Conservation (phyloP, 2,797 vertebrate species). For the Cossypha dichroa region DNA sequence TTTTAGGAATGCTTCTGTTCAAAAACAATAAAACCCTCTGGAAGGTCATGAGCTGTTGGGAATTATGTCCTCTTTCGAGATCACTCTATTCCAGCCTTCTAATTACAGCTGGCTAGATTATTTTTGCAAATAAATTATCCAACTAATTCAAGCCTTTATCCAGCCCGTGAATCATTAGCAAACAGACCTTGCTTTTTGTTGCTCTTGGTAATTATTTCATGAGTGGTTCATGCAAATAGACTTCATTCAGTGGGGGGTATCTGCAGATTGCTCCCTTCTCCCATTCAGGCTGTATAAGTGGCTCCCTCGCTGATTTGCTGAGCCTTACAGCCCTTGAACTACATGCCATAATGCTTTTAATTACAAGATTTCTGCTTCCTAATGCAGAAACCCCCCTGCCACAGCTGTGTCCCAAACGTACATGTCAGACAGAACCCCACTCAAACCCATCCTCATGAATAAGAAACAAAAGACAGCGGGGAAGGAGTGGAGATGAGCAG, state of each 20-base stretch:
- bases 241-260: constrained; percentile 16
- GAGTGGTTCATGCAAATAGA: constrained; percentile 63
- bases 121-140: constrained; percentile 64
- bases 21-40: not conserved
- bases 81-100: constrained; percentile 26
- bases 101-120: constrained; percentile 59
- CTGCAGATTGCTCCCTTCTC: constrained; percentile 5
- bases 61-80: constrained; percentile 4
- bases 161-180: constrained; percentile 61
- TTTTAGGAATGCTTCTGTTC: not conserved
- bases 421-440: constrained; percentile 32
- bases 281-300: not conserved
- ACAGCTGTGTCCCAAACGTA: constrained; percentile 42
- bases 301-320: not conserved
- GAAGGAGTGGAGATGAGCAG: constrained; percentile 44
- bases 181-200: constrained; percentile 59
- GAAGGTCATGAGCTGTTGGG: not conserved
- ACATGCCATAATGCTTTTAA: constrained; percentile 24
- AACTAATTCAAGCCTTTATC: constrained; percentile 57
- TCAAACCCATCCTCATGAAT: constrained; percentile 43
- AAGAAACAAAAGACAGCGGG: constrained; percentile 47
- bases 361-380: constrained; percentile 15
- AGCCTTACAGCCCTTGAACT: constrained; percentile 22
- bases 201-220: constrained; percentile 62
- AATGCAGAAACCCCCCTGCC: not conserved